phyloP scores from a whole-genome alignment of 2,888 invertebrate genomes.

The Callyntrura sp. region DNA sequence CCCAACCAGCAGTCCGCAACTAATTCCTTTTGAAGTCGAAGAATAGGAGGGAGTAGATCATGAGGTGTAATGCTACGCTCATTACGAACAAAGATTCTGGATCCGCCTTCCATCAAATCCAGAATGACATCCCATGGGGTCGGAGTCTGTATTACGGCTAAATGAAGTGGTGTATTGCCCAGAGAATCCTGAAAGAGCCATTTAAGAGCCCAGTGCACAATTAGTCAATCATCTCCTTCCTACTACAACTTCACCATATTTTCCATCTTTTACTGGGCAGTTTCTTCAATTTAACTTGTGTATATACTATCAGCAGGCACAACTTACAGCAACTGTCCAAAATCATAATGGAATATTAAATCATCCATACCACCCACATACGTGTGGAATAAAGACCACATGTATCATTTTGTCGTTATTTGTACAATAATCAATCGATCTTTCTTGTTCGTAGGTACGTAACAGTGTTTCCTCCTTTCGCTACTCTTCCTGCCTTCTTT shows the following conservation, averaged over 20 bases:
- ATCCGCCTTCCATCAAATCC: conserved; percentile 87
- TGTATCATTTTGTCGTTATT: conserved; percentile 6
- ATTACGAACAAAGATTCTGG: conserved; percentile 86
- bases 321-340: not conserved
- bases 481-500: not conserved
- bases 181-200: conserved; percentile 86
- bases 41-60: conserved; percentile 86
- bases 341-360: not conserved
- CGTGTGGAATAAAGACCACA: not conserved
- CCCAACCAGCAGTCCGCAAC: conserved; percentile 85
- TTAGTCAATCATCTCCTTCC: not conserved
- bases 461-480: not conserved
- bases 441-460: not conserved
- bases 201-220: not conserved
- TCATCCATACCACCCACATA: not conserved
- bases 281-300: too few species aligned
- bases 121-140: conserved; percentile 87
- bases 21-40: conserved; percentile 85
- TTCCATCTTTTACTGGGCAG: too few species aligned
- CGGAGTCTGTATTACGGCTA: conserved; percentile 87
- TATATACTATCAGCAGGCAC: too few species aligned
- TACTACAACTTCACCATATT: not conserved
- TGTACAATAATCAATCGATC: conserved; percentile 7
- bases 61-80: conserved; percentile 86
- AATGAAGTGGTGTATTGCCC: conserved; percentile 88